Base-by-base conservation (phyloP, 2,888 invertebrate species). In the Pollenia griseotomentosa region DNA sequence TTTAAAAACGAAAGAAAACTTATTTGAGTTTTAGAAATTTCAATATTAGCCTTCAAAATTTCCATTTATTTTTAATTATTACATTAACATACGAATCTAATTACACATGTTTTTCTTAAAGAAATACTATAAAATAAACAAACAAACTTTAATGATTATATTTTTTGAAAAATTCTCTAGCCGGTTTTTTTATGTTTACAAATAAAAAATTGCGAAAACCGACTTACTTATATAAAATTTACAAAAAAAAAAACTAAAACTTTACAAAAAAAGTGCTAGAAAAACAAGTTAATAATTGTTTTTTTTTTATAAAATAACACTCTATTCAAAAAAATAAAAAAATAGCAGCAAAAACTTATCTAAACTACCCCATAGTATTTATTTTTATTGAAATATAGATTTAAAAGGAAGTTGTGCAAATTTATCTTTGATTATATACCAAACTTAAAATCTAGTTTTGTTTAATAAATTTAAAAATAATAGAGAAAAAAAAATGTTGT, bases 361-460 rank as follows among this genome's bases (percentile, higher is more conserved):
- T 44, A 19, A 16, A 40, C 48, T 51, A 11, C 55, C 77, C 23
- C n/a, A 78, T 42, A 59, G 65, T 59, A 42, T 63, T 77, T 48
- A 51, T 61, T 42, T 53, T 46, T 71, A 33, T 71, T 44, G 11
- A 12, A 55, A 61, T 51, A 14, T 65, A 42, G 48, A 82, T 51
- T 65, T 55, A 83, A 87, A 87, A 87, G 87, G 87, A 87, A 87
- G 87, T 87, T 87, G 87, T 87, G 87, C 65, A 87, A 87, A 87
- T 70, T 42, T 59, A 59, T 42, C 16, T 44, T 48, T 23, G 51
- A 66, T 79, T 55, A 79, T 42, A 44, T 42, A 59, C 5, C 77
- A 77, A 78, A 78, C 83, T 87, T 81, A 81, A 87, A 84, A 84
- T 87, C 87, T 84, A 81, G 87, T 87, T 84, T 77, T 53, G 48